A percentile compares a stretch with the other conserved stretches of the same genome.
Conservation (phyloP, 2,113 vertebrate genomes). For the Hemicordylus capensis region DNA sequence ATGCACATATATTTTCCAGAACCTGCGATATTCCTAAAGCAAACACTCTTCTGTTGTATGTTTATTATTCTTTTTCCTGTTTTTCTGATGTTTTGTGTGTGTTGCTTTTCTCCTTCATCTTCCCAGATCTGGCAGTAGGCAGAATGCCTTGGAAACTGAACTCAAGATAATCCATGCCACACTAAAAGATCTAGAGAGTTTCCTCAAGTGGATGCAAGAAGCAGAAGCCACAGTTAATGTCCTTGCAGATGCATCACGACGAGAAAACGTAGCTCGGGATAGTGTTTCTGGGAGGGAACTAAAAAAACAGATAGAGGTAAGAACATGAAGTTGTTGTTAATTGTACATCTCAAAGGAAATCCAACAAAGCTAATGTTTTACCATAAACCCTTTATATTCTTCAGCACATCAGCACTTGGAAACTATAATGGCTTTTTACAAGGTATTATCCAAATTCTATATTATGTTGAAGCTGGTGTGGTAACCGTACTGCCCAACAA, state of each 20-base stretch:
- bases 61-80: not conserved
- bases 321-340: slow-evolving; percentile 27
- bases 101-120: slow-evolving; percentile 39
- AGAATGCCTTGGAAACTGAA: slow-evolving; percentile 85
- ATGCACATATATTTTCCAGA: not conserved
- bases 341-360: not conserved
- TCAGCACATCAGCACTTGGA: slow-evolving; percentile 3
- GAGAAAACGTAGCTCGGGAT: slow-evolving; percentile 86
- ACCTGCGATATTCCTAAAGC: not conserved
- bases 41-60: not conserved
- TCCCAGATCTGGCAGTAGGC: slow-evolving; percentile 83
- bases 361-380: not conserved
- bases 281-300: slow-evolving; percentile 78
- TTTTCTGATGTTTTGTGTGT: slow-evolving; percentile 28
- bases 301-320: slow-evolving; percentile 87
- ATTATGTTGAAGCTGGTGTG: not conserved
- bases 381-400: not conserved
- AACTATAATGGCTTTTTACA: not conserved
- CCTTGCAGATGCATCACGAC: slow-evolving; percentile 86
- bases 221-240: slow-evolving; percentile 91
- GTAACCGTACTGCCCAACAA: not conserved
- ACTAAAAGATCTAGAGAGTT: slow-evolving; percentile 88
- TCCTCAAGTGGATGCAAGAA: slow-evolving; percentile 95
- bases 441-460: not conserved
- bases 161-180: slow-evolving; percentile 85